Base-by-base conservation (phyloP, 2,113 vertebrate species). In the Peromyscus leucopus region DNA sequence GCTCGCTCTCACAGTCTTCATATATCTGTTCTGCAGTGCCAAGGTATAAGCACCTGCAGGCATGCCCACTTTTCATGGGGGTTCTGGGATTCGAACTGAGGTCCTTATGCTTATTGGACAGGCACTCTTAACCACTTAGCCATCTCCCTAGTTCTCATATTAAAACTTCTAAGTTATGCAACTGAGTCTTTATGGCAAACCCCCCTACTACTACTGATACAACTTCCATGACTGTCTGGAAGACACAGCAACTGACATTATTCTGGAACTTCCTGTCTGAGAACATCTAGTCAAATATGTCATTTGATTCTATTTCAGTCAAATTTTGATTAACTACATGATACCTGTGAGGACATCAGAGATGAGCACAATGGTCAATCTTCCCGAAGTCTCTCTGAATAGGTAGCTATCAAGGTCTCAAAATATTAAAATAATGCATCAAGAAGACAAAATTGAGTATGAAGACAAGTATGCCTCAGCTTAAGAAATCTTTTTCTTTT, bases 271-370 rank as follows among this genome's bases (percentile, higher is more conserved):
- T 86, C 1, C 33, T 2, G 39, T 78, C 39, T 90, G 9, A 89
- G n/a, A 95, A 85, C 2, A 90, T 17, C 24, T 87, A 24, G 63
- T 75, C 90, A 74, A 36, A 95, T 33, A 83, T 93, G 92, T 24
- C 21, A 51, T 39, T 26, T 48, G 4, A 94, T 85, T 92, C 19
- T 36, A 2, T 24, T 83, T 57, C 90, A 48, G 19, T 92, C 69
- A 79, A 63, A 72, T 87, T 84, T 78, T 93, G 22, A 80, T 90
- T 2, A 82, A 74, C 21, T 74, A 79, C 33, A 26, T 9, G 57
- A 26, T 87, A 48, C 26, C 67, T 75, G 26, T 57, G 17, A 95
- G 8, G 12, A 16, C 4, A 26, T 74, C 63, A 90, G 57, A 89
- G 17, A 9, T 74, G 74, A 96, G 79, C 1, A 75, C 42, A 86